Conservation (phyloP, 1,140 invertebrate genomes). For the Pygmarrhopalites habei region DNA sequence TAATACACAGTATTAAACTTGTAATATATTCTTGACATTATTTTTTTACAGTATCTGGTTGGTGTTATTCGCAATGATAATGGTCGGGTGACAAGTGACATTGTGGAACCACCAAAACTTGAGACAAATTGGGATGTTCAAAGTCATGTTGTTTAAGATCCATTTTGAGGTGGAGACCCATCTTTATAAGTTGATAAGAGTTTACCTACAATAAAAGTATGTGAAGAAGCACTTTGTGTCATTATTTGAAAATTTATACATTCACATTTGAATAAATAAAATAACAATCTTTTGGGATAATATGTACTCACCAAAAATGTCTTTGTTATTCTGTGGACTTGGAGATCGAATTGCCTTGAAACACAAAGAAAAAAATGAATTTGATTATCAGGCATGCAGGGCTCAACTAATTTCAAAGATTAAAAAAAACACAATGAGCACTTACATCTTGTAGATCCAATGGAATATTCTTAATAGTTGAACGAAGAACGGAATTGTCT, state of each 20-base stretch:
- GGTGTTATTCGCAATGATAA: slow-evolving; percentile 5
- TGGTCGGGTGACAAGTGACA: background rate
- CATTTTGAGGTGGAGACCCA: background rate
- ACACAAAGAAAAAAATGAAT: too few species aligned
- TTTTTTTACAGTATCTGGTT: slow-evolving; percentile 1
- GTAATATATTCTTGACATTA: too few species aligned
- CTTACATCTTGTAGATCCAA: slow-evolving; percentile 13
- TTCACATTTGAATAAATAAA: too few species aligned
- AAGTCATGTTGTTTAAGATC: slow-evolving; percentile 2
- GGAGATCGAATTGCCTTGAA: background rate
- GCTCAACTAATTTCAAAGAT: too few species aligned
- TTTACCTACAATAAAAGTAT: too few species aligned
- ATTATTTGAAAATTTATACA: too few species aligned
- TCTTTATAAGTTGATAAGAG: slow-evolving; percentile 2
- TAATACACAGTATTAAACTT: too few species aligned
- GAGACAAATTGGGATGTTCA: slow-evolving; percentile 8
- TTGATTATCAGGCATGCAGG: too few species aligned
- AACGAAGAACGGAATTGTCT: background rate
- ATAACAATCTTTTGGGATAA: too few species aligned
- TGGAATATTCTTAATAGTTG: background rate
- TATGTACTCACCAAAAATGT: slow-evolving; percentile 9
- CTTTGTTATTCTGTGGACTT: background rate
- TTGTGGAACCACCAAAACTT: slow-evolving; percentile 1
- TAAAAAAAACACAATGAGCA: too few species aligned
- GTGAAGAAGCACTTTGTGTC: too few species aligned